Percentiles rank a stretch among this genome's conserved stretches.
phyloP scores from a whole-genome alignment of 1,140 invertebrate species.

The Fopius arisanus region DNA sequence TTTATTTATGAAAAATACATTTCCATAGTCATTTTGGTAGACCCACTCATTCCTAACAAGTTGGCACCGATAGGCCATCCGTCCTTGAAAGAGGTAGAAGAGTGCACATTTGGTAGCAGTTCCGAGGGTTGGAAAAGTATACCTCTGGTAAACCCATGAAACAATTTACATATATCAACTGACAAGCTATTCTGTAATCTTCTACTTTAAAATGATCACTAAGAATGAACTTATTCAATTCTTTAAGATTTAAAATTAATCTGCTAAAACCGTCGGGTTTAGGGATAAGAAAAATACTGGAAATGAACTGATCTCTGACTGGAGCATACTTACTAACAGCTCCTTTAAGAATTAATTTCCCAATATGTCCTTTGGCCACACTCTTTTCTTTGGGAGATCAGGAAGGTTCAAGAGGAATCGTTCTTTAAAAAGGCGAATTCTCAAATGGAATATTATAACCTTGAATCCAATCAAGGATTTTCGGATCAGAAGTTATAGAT shows the following conservation, averaged over 20 bases:
- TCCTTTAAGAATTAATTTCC: conserved; percentile 21
- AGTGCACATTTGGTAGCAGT: too few relatives aligned
- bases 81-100: too few relatives aligned
- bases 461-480: background rate
- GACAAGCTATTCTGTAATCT: background rate
- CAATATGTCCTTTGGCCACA: conserved; percentile 20
- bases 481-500: background rate
- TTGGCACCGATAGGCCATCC: too few relatives aligned
- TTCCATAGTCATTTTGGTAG: too few relatives aligned
- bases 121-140: too few relatives aligned
- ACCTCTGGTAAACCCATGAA: conserved; percentile 23
- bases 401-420: background rate
- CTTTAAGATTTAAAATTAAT: conserved; percentile 43
- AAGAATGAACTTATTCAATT: conserved; percentile 36
- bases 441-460: conserved; percentile 15
- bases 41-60: too few relatives aligned
- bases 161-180: background rate
- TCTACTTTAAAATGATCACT: conserved; percentile 32
- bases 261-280: conserved; percentile 38
- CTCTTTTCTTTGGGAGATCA: background rate
- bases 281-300: conserved; percentile 39
- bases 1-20: too few relatives aligned
- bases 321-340: conserved; percentile 17
- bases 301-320: conserved; percentile 35
- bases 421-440: background rate